phyloP scores from a whole-genome alignment of 2,797 vertebrate genomes.

The Parauchenoglanis punctatus region DNA sequence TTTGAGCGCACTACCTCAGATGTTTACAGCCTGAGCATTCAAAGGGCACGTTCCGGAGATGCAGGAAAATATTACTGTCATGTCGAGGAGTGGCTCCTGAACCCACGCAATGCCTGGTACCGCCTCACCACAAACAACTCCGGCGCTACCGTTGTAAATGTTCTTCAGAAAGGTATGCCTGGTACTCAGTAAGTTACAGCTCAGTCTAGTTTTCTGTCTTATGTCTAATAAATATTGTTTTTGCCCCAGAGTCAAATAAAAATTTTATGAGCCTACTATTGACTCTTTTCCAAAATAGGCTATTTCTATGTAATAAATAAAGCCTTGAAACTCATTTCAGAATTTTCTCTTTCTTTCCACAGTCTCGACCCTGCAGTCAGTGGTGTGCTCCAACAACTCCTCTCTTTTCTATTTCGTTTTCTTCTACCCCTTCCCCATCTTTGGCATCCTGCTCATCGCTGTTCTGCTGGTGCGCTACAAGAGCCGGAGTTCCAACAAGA shows the following conservation, averaged over 20 bases:
- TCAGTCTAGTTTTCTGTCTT: neutral
- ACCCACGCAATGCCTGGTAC: constrained; percentile 90
- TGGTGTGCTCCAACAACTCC: constrained; percentile 92
- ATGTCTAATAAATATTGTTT: neutral
- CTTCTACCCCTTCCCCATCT: constrained; percentile 98
- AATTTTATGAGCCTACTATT: neutral
- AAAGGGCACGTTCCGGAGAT: constrained; percentile 77
- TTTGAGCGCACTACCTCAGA: constrained; percentile 86
- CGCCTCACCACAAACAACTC: constrained; percentile 90
- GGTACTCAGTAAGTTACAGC: constrained; percentile 5
- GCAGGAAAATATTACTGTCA: constrained; percentile 90
- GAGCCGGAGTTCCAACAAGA: constrained; percentile 89
- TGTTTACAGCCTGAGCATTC: constrained; percentile 89
- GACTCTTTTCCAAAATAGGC: neutral
- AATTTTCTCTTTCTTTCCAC: constrained; percentile 43
- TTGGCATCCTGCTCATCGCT: constrained; percentile 93
- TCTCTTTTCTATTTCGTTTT: constrained; percentile 98
- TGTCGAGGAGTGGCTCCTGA: constrained; percentile 93
- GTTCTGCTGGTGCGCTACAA: constrained; percentile 93
- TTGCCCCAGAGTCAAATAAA: constrained; percentile 10
- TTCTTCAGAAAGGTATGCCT: constrained; percentile 82
- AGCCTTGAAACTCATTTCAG: neutral
- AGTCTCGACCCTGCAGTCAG: constrained; percentile 89
- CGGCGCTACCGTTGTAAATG: constrained; percentile 80
- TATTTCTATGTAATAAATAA: neutral